Conservation (phyloP, 2,888 invertebrate genomes). For the Stomorhina lunata region DNA sequence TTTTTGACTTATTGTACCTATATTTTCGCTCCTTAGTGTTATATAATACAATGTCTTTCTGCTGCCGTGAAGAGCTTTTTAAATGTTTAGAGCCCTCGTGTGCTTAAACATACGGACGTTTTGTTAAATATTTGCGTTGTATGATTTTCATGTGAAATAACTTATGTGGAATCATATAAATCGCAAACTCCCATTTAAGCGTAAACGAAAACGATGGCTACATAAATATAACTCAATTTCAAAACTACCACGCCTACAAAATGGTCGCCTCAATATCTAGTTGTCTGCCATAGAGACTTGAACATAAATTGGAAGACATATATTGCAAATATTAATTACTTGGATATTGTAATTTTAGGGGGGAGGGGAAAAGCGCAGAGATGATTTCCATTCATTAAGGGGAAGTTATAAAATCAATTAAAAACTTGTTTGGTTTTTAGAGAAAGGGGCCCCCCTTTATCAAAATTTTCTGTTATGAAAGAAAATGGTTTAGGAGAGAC, state of each 20-base stretch:
- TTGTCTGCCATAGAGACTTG: neutral
- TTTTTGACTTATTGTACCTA: too few species aligned
- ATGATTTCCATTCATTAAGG: too few species aligned
- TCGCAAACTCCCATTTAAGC: constrained; percentile 47
- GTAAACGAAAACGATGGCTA: constrained; percentile 38
- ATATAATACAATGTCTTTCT: too few species aligned
- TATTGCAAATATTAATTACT: neutral
- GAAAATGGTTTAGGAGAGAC: too few species aligned
- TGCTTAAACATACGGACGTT: neutral
- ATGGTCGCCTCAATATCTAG: neutral
- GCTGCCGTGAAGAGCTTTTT: too few species aligned
- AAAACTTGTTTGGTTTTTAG: neutral
- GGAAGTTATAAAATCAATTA: neutral
- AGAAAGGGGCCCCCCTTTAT: too few species aligned
- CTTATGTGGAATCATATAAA: constrained; percentile 43
- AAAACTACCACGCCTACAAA: constrained; percentile 52
- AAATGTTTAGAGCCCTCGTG: too few species aligned
- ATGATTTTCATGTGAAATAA: constrained; percentile 41
- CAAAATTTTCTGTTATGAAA: too few species aligned
- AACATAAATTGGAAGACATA: neutral
- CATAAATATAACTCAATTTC: constrained; percentile 55
- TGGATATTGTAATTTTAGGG: too few species aligned
- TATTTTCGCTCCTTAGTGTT: too few species aligned
- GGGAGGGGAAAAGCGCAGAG: neutral
- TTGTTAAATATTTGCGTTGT: neutral